A percentile compares a stretch with the other conserved stretches of the same genome.
These are phyloP conservation scores for Porphyrio hochstetteri DNA, from an alignment of 2,113 vertebrate genomes.

Conservation along the genomic window DNA sequence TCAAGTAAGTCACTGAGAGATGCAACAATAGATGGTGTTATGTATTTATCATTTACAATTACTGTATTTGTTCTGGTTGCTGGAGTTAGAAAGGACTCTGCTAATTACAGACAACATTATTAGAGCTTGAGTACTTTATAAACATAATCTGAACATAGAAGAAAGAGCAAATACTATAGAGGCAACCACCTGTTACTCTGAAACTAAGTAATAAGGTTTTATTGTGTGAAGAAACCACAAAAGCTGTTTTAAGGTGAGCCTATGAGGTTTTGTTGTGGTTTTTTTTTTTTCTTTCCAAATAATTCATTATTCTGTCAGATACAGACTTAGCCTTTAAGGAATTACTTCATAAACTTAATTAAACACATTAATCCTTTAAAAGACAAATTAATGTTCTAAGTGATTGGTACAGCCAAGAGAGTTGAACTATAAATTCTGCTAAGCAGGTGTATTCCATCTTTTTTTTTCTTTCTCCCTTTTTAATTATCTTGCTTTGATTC, in stretches of 20 bases:
- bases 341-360: conserved; percentile 66
- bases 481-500: conserved; percentile 27
- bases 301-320: conserved; percentile 46
- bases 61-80: conserved; percentile 12
- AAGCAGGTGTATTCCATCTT: conserved; percentile 26
- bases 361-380: conserved; percentile 69
- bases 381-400: conserved; percentile 56
- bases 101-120: background rate
- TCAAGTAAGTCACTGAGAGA: background rate
- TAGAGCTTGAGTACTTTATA: background rate
- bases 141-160: background rate
- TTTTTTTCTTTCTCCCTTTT: background rate
- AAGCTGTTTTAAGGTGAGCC: background rate
- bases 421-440: conserved; percentile 49
- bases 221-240: background rate
- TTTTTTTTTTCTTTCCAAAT: background rate
- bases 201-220: background rate
- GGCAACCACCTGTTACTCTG: background rate
- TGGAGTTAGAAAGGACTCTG: background rate
- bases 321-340: conserved; percentile 23
- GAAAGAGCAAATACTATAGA: background rate
- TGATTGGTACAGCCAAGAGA: conserved; percentile 36
- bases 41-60: background rate
- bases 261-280: background rate
- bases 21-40: background rate